Conservation (phyloP, 2,888 invertebrate genomes). For the Macrostomum cliftonense region DNA sequence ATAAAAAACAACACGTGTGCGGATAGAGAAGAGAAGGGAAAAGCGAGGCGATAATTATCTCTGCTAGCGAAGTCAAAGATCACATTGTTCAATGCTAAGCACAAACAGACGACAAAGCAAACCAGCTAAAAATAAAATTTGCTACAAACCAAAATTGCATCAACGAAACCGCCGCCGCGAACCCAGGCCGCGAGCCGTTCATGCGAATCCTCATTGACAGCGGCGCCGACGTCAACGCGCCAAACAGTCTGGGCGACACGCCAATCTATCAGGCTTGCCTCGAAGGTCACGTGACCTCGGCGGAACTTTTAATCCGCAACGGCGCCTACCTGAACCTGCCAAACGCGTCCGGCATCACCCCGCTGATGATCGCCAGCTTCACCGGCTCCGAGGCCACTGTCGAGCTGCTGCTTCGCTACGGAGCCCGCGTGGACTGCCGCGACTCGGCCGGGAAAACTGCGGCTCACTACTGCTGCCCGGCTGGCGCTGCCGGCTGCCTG, state of each 20-base stretch:
- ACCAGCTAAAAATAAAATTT: no score
- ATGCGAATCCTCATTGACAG: no score
- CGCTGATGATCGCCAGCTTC: not conserved
- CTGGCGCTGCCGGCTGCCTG: not conserved
- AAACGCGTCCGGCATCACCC: not conserved
- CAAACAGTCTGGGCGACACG: not conserved
- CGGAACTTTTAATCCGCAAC: not conserved
- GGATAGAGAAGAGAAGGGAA: no score
- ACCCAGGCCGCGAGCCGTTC: no score
- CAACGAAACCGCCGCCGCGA: no score
- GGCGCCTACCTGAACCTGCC: not conserved
- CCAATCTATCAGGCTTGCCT: not conserved
- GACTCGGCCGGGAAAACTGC: not conserved
- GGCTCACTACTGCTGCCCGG: not conserved
- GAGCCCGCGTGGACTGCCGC: not conserved
- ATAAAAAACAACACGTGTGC: no score
- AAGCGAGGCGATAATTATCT: no score
- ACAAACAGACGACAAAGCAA: no score
- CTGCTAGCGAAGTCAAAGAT: no score
- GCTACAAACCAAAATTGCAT: no score
- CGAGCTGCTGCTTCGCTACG: not conserved
- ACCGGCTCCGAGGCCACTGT: not conserved
- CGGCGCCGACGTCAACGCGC: not conserved
- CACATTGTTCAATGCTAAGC: no score
- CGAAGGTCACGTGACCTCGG: not conserved